Conservation (phyloP, 2,797 vertebrate species). For the Pempheris klunzingeri region DNA sequence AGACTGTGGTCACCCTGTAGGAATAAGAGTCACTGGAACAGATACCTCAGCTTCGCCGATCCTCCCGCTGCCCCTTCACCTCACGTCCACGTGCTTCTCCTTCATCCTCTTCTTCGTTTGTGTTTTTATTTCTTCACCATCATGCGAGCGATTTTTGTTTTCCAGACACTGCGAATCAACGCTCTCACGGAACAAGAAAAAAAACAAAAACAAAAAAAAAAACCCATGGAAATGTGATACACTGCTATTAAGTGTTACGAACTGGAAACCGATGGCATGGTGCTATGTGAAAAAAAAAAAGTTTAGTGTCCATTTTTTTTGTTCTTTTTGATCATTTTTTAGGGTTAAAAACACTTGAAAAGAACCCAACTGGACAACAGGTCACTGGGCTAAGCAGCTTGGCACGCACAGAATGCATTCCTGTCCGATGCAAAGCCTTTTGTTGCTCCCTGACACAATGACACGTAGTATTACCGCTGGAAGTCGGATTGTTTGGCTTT, state of each 20-base stretch:
- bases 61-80: not conserved
- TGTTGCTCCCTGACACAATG: conserved; percentile 55
- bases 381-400: conserved; percentile 68
- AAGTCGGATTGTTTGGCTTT: conserved; percentile 58
- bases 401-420: conserved; percentile 52
- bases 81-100: conserved; percentile 7
- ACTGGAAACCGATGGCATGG: conserved; percentile 77
- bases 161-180: conserved; percentile 18
- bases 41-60: conserved; percentile 63
- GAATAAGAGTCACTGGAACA: conserved; percentile 36
- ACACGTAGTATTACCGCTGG: conserved; percentile 53
- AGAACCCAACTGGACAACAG: conserved; percentile 43
- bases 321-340: not conserved
- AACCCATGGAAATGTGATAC: conserved; percentile 60
- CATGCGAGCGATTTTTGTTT: not conserved
- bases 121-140: conserved; percentile 17
- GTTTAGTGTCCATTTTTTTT: conserved; percentile 33
- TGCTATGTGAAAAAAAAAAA: conserved; percentile 66
- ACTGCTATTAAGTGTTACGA: conserved; percentile 47
- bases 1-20: conserved; percentile 29
- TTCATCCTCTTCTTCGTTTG: not conserved
- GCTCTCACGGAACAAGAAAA: conserved; percentile 6
- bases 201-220: not conserved
- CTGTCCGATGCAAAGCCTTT: conserved; percentile 52
- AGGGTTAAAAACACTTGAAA: conserved; percentile 40